These are phyloP conservation scores for Acrocyrtus sp. DNA, from an alignment of 2,888 invertebrate genomes.

Conservation along the genomic window DNA sequence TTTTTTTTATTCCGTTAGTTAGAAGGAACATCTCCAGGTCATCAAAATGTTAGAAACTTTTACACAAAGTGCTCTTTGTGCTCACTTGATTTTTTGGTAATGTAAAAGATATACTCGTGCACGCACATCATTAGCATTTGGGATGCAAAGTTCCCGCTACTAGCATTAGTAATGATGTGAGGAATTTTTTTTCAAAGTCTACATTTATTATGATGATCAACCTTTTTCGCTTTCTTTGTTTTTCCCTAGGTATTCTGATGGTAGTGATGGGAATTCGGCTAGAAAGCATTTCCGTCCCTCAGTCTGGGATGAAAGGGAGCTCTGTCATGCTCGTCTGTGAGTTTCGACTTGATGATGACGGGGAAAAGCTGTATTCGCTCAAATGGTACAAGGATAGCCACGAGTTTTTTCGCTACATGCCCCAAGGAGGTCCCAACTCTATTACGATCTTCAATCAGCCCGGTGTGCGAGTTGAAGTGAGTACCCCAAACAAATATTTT, in stretches of 20 bases:
- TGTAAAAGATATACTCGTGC: background rate
- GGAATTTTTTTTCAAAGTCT: background rate
- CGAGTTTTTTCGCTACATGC: slow-evolving; percentile 42
- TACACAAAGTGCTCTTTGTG: background rate
- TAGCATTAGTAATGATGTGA: background rate
- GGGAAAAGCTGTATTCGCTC: slow-evolving; percentile 36
- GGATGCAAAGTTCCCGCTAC: background rate
- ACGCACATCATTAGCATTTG: slow-evolving; percentile 1
- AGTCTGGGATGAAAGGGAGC: slow-evolving; percentile 39
- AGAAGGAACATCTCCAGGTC: too few relatives aligned
- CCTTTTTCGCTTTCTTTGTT: background rate
- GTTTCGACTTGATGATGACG: slow-evolving; percentile 26
- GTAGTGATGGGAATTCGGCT: slow-evolving; percentile 46
- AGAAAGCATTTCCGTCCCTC: slow-evolving; percentile 49
- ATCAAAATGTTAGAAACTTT: too few relatives aligned
- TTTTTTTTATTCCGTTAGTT: too few relatives aligned
- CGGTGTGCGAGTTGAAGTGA: slow-evolving; percentile 48
- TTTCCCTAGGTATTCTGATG: slow-evolving; percentile 47
- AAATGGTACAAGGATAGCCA: slow-evolving; percentile 45
- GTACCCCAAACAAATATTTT: too few relatives aligned
- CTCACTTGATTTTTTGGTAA: slow-evolving; percentile 2
- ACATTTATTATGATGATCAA: background rate
- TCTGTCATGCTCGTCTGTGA: slow-evolving; percentile 47
- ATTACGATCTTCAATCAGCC: slow-evolving; percentile 20
- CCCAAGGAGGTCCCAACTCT: slow-evolving; percentile 5